These are phyloP conservation scores for Riparia riparia DNA, from an alignment of 2,113 vertebrate genomes.

Conservation along the genomic window DNA sequence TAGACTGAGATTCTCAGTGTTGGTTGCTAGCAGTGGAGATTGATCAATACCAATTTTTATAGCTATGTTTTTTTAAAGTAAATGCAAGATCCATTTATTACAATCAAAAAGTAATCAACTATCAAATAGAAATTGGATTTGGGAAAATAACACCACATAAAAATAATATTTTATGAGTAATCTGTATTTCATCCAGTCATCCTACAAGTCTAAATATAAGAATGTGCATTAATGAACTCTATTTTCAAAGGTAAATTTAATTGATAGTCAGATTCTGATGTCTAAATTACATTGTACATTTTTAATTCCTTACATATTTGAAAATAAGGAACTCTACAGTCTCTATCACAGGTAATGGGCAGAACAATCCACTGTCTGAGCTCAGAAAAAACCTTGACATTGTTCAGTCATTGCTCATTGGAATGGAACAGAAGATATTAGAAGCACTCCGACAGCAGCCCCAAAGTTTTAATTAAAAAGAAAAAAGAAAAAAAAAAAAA, in stretches of 20 bases:
- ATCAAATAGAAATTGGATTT: background rate
- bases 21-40: background rate
- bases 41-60: background rate
- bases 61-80: background rate
- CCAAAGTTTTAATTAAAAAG: background rate
- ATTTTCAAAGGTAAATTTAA: background rate
- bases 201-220: background rate
- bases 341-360: background rate
- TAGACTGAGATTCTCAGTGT: background rate
- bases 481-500: rapidly evolving
- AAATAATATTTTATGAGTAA: background rate
- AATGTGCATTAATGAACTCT: background rate
- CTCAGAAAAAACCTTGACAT: background rate
- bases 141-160: background rate
- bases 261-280: background rate
- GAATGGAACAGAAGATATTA: background rate
- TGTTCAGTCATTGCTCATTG: background rate
- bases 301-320: background rate
- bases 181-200: background rate
- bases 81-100: background rate
- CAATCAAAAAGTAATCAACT: background rate
- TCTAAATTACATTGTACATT: background rate
- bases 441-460: background rate
- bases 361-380: background rate
- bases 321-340: background rate